Conservation (phyloP, 2,888 invertebrate genomes). For the Melieria crassipennis region DNA sequence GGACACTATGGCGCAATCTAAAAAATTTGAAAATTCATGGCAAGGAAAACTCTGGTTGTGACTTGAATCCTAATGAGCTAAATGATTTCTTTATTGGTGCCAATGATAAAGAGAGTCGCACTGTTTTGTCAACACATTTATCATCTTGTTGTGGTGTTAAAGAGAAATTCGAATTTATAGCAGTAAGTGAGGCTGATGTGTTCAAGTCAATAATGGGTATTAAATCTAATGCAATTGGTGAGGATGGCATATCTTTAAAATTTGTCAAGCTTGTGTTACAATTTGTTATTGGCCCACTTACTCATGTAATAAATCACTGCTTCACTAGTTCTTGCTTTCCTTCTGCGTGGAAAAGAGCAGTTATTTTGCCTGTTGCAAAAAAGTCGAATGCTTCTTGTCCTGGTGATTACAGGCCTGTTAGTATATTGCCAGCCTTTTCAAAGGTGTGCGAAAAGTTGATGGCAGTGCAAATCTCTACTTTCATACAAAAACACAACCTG, state of each 20-base stretch:
- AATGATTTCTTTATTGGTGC: too few relatives aligned
- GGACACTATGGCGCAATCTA: too few relatives aligned
- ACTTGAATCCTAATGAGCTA: too few relatives aligned
- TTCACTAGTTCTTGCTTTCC: too few relatives aligned
- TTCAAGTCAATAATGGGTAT: neutral
- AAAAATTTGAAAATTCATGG: too few relatives aligned
- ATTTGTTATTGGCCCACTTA: neutral
- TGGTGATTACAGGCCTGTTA: conserved; percentile 13
- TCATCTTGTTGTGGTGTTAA: neutral
- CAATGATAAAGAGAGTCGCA: too few relatives aligned
- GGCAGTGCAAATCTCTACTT: conserved; percentile 1
- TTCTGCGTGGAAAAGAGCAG: too few relatives aligned
- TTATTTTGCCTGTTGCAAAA: neutral
- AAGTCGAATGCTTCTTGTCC: conserved; percentile 1
- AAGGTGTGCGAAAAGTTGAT: conserved; percentile 20
- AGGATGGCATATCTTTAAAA: neutral
- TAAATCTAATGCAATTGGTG: neutral
- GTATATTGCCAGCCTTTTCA: conserved; percentile 19
- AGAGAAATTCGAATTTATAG: neutral
- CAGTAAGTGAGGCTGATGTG: neutral
- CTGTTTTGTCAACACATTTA: too few relatives aligned
- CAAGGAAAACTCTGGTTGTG: too few relatives aligned
- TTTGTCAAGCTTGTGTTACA: neutral
- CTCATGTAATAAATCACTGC: too few relatives aligned
- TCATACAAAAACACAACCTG: neutral